Percentiles rank a stretch among this genome's conserved stretches.
phyloP scores from a whole-genome alignment of 2,113 vertebrate species.

The Seriola aureovittata region DNA sequence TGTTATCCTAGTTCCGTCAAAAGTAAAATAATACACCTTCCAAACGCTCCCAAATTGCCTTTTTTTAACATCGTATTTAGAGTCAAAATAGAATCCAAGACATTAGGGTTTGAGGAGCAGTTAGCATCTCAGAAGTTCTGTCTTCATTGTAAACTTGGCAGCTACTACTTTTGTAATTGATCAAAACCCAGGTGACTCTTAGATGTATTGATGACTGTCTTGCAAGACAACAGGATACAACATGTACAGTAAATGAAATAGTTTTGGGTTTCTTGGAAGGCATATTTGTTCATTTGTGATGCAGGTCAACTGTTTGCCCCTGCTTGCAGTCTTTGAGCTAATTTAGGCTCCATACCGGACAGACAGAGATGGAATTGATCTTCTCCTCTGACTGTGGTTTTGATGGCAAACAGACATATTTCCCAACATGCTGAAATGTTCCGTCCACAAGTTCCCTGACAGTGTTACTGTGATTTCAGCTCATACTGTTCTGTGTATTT shows the following conservation, averaged over 20 bases:
- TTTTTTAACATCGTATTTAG: constrained; percentile 33
- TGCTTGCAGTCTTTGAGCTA: constrained; percentile 51
- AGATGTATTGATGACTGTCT: constrained; percentile 24
- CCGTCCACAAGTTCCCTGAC: constrained; percentile 8
- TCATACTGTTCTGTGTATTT: background rate
- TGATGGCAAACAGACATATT: constrained; percentile 42
- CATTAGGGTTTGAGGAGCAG: constrained; percentile 13
- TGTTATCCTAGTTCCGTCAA: constrained; percentile 40
- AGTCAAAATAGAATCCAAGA: constrained; percentile 36
- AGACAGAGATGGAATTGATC: constrained; percentile 57
- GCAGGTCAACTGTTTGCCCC: constrained; percentile 21
- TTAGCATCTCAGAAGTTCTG: constrained; percentile 13
- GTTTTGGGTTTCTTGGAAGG: constrained; percentile 21
- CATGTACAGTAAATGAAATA: constrained; percentile 33
- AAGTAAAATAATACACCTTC: constrained; percentile 22
- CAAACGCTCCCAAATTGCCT: background rate
- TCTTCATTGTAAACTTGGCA: constrained; percentile 46
- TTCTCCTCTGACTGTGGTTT: constrained; percentile 32
- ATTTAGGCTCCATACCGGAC: constrained; percentile 42
- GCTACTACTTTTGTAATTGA: constrained; percentile 22
- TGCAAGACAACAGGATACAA: constrained; percentile 40
- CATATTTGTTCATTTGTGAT: constrained; percentile 40
- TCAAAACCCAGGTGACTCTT: constrained; percentile 39
- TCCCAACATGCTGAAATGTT: constrained; percentile 32
- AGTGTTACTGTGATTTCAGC: background rate